Conservation (phyloP, 1,140 invertebrate genomes). For the Anthonomus grandis region DNA sequence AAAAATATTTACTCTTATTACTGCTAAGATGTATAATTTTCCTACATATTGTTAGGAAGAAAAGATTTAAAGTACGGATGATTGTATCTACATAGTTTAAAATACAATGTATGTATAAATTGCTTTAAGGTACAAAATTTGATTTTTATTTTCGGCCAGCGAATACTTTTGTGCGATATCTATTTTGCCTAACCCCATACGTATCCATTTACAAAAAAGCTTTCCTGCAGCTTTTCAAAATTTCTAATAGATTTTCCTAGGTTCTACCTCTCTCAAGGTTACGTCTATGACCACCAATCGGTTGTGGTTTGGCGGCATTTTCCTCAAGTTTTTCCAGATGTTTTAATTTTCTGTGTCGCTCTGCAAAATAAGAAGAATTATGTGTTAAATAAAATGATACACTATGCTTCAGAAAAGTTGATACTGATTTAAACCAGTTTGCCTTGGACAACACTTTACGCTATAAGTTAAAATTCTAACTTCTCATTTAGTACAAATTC, state of each 20-base stretch:
- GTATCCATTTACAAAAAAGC: slow-evolving; percentile 1
- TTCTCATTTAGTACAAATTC: too few relatives aligned
- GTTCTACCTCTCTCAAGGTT: slow-evolving; percentile 29
- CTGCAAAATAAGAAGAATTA: slow-evolving; percentile 25
- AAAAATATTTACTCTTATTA: slow-evolving; percentile 17
- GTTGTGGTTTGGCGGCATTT: slow-evolving; percentile 7
- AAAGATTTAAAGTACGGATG: background rate
- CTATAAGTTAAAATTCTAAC: too few relatives aligned
- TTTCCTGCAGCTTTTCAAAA: background rate
- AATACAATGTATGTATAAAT: slow-evolving; percentile 1
- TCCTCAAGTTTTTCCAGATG: slow-evolving; percentile 33
- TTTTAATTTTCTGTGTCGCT: slow-evolving; percentile 42
- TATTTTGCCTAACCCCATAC: too few relatives aligned
- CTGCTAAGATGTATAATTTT: slow-evolving; percentile 13
- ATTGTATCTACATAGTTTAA: background rate
- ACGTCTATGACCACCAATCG: slow-evolving; percentile 17
- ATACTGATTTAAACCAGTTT: too few relatives aligned
- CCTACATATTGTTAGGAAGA: background rate
- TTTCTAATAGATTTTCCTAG: background rate
- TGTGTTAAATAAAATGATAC: background rate
- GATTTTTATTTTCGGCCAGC: slow-evolving; percentile 10
- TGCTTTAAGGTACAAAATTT: slow-evolving; percentile 2
- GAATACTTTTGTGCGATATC: slow-evolving; percentile 17
- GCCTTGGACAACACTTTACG: too few relatives aligned
- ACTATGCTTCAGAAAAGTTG: too few relatives aligned